Conservation (phyloP, 1,140 invertebrate species). For the Neodiprion virginianus region DNA sequence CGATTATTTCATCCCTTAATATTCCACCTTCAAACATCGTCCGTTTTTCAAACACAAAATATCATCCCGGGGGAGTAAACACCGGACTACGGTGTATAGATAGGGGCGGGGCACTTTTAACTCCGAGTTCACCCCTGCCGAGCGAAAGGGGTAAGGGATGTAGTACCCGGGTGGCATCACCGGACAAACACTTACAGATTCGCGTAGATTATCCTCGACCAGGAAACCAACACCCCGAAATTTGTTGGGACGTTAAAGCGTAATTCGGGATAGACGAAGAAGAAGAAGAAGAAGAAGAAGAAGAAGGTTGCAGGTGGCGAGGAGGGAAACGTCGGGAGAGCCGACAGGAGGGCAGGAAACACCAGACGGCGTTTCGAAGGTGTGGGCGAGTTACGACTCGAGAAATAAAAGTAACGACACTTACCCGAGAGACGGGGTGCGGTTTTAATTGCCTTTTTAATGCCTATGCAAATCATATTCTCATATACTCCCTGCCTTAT, state of each 20-base stretch:
- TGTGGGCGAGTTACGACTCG: not conserved
- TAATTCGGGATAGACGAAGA: not conserved
- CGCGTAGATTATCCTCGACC: not conserved
- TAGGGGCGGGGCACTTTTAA: not conserved
- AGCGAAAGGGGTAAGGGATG: not conserved
- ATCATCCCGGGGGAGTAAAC: not conserved
- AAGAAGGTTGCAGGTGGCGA: not conserved
- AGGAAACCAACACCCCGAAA: not conserved
- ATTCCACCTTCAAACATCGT: no score
- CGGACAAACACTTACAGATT: not conserved
- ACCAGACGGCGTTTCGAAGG: not conserved
- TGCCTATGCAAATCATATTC: slow-evolving; percentile 46
- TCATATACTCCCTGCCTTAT: not conserved
- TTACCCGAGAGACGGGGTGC: slow-evolving; percentile 17
- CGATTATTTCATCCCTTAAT: no score
- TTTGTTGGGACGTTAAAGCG: not conserved
- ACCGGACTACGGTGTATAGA: not conserved
- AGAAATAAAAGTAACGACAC: slow-evolving; percentile 30
- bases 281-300: not conserved
- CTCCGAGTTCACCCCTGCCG: not conserved
- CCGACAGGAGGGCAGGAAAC: not conserved
- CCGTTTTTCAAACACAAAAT: no score
- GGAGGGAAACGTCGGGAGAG: not conserved
- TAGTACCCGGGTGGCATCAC: not conserved
- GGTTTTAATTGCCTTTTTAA: slow-evolving; percentile 50